Evolutionary conservation across 2,797 vertebrate genomes (phyloP).

Genomic region (Buphagus erythrorhynchus): DNA sequence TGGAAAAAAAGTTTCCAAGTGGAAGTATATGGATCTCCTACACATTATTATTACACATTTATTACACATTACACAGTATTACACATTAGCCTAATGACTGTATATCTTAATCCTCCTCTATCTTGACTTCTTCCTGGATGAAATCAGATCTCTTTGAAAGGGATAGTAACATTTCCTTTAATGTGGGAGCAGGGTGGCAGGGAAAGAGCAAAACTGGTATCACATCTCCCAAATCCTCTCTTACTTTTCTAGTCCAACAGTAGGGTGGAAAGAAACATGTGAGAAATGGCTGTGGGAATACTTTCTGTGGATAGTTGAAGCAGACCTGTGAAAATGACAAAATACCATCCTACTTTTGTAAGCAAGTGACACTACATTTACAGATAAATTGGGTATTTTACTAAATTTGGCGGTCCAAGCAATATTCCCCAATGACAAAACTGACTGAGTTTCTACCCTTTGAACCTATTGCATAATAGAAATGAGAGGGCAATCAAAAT

Average conservation of each 20-base stretch:
- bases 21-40: neutral
- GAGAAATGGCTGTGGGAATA: neutral
- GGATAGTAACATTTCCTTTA: neutral
- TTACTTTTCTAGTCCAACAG: neutral
- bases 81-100: neutral
- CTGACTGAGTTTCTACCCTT: neutral
- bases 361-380: neutral
- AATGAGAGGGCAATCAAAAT: slow-evolving; percentile 6
- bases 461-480: slow-evolving; percentile 20
- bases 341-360: neutral
- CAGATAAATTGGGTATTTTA: neutral
- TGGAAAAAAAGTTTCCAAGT: neutral
- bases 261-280: neutral
- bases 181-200: neutral
- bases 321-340: neutral
- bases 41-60: too few relatives aligned
- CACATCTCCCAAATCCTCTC: neutral
- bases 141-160: neutral
- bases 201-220: neutral
- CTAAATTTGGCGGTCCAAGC: neutral
- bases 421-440: neutral
- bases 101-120: neutral
- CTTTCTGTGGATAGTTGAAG: neutral
- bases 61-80: too few relatives aligned
- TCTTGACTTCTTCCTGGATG: neutral